These are phyloP conservation scores for Aphelenchoides avenae DNA, from an alignment of 1,140 invertebrate genomes.

Conservation along the genomic window DNA sequence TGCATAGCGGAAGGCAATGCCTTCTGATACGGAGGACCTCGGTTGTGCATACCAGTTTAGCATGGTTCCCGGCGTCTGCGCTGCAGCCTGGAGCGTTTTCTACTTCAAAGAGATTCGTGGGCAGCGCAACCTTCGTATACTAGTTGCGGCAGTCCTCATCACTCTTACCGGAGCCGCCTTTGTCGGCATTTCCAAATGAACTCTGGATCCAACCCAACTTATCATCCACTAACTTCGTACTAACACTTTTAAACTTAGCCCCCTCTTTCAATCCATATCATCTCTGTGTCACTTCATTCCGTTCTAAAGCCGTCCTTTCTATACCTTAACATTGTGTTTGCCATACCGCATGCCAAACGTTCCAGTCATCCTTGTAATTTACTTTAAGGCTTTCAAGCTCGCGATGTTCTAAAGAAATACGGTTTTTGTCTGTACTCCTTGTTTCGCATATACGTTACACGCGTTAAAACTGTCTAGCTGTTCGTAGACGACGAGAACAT, in stretches of 20 bases:
- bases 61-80: slow-evolving; percentile 40
- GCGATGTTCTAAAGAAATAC: too few species aligned
- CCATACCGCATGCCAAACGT: too few species aligned
- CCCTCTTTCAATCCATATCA: too few species aligned
- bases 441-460: too few species aligned
- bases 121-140: slow-evolving; percentile 20
- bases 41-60: too few species aligned
- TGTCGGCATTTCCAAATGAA: slow-evolving; percentile 42
- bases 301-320: too few species aligned
- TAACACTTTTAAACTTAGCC: neutral
- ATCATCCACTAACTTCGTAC: neutral
- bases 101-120: slow-evolving; percentile 49
- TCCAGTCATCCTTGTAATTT: neutral
- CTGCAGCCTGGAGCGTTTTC: slow-evolving; percentile 44
- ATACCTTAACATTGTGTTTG: too few species aligned
- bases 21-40: too few species aligned
- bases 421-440: too few species aligned
- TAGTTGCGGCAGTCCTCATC: slow-evolving; percentile 26
- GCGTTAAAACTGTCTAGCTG: neutral
- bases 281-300: too few species aligned
- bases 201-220: slow-evolving; percentile 3
- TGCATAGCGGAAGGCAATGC: too few species aligned
- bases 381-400: neutral
- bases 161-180: slow-evolving; percentile 32
- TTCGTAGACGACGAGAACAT: neutral